These are phyloP conservation scores for Ips nitidus DNA, from an alignment of 1,140 invertebrate genomes.

Conservation along the genomic window DNA sequence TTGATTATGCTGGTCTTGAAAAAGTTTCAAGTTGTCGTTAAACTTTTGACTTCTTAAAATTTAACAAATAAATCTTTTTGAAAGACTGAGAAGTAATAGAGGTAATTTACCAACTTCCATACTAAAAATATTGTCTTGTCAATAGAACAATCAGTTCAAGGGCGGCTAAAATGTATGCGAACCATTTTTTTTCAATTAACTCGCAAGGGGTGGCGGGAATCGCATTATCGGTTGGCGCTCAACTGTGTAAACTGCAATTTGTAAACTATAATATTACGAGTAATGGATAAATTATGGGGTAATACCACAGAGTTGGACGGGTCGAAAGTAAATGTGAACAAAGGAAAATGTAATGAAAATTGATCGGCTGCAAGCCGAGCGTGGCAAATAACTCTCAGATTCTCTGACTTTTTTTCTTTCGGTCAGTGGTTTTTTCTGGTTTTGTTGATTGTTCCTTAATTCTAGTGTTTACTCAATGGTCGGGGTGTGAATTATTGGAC, in stretches of 20 bases:
- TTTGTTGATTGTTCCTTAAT: too few relatives aligned
- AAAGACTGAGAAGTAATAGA: too few relatives aligned
- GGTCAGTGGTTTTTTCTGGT: too few relatives aligned
- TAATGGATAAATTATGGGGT: conserved; percentile 23
- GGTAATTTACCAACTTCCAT: too few relatives aligned
- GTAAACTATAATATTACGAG: conserved; percentile 4
- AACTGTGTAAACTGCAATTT: conserved; percentile 24
- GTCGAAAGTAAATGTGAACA: conserved; percentile 12
- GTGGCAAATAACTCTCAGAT: conserved; percentile 9
- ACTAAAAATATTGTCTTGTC: too few relatives aligned
- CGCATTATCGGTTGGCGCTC: conserved; percentile 4
- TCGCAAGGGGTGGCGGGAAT: conserved; percentile 9
- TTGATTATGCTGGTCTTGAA: too few relatives aligned
- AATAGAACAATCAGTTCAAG: neutral
- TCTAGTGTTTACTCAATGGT: too few relatives aligned
- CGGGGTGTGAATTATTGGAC: too few relatives aligned
- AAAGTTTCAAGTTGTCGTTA: too few relatives aligned
- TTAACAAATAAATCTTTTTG: too few relatives aligned
- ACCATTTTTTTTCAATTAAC: neutral
- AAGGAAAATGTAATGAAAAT: conserved; percentile 29
- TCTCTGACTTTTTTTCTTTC: too few relatives aligned
- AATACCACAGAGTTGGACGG: conserved; percentile 5
- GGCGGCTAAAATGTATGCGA: neutral
- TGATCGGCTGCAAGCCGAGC: conserved; percentile 26
- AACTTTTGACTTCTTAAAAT: too few relatives aligned